phyloP scores from a whole-genome alignment of 2,888 invertebrate species.

The Liopterus haemorrhoidalis region DNA sequence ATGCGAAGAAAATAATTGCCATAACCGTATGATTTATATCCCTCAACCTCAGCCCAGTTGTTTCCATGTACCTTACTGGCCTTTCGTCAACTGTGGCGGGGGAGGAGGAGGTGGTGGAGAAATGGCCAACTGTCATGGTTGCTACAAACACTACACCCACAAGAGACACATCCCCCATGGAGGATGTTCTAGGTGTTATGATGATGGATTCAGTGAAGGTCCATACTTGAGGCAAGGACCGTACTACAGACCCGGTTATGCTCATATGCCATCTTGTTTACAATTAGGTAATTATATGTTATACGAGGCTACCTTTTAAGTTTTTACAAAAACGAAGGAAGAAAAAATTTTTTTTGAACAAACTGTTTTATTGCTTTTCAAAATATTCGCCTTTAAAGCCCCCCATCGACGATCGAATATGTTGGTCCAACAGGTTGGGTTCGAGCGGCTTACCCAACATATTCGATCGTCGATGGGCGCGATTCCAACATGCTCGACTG shows the following conservation, averaged over 20 bases:
- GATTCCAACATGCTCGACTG: no score
- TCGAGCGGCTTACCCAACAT: no score
- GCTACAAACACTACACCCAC: conserved; percentile 37
- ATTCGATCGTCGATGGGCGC: no score
- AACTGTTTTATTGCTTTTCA: no score
- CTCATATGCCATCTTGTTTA: conserved; percentile 33
- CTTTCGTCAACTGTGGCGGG: conserved; percentile 41
- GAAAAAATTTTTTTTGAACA: no score
- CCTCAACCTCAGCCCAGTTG: conserved; percentile 43
- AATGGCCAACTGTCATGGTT: conserved; percentile 38
- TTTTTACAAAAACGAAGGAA: no score
- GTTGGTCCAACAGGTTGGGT: no score
- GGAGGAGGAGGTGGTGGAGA: conserved; percentile 17
- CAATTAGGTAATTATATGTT: conserved; percentile 30
- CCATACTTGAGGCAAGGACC: conserved; percentile 41
- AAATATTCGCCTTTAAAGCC: no score
- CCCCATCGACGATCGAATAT: no score
- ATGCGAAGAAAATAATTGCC: conserved; percentile 34
- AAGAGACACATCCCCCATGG: no score
- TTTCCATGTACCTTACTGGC: conserved; percentile 40
- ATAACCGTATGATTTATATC: conserved; percentile 39
- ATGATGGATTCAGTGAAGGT: conserved; percentile 37
- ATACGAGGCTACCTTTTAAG: no score
- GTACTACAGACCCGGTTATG: conserved; percentile 36
- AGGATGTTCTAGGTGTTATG: conserved; percentile 37